Evolutionary conservation across 2,888 invertebrate genomes (phyloP).

Genomic region (Sisyra nigra): DNA sequence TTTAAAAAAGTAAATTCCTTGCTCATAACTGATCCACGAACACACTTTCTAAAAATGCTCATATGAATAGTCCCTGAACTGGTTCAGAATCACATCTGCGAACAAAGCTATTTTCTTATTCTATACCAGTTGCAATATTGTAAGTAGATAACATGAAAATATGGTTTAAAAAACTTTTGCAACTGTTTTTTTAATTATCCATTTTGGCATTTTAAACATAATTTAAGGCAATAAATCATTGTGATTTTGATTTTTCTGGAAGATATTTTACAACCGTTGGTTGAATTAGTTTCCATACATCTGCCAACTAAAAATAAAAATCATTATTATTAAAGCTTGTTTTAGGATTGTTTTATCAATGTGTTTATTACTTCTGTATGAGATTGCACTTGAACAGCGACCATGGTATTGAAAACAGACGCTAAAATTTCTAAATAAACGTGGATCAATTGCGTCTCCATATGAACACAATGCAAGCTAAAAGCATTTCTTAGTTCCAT

Average conservation of each 20-base stretch:
- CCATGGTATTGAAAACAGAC: constrained; percentile 36
- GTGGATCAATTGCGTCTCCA: constrained; percentile 44
- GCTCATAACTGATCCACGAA: too few species aligned
- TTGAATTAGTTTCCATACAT: constrained; percentile 36
- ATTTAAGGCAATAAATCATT: too few species aligned
- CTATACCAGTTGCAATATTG: too few species aligned
- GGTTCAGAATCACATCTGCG: too few species aligned
- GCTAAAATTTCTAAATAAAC: constrained; percentile 41
- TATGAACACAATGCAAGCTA: constrained; percentile 41
- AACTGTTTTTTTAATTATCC: too few species aligned
- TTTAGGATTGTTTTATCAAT: constrained; percentile 8
- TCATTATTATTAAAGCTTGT: constrained; percentile 5
- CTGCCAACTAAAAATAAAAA: constrained; percentile 28
- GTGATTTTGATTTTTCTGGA: constrained; percentile 18
- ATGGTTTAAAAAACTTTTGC: too few species aligned
- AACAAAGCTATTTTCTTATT: too few species aligned
- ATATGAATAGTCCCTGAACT: too few species aligned
- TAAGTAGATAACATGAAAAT: too few species aligned
- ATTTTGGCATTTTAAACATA: too few species aligned
- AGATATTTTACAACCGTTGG: constrained; percentile 33
- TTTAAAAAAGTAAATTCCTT: too few species aligned
- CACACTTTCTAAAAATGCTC: too few species aligned
- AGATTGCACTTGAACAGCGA: constrained; percentile 33
- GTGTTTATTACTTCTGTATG: constrained; percentile 34
- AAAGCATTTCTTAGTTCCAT: constrained; percentile 42